These are phyloP conservation scores for Conopomorpha cramerella DNA, from an alignment of 1,140 invertebrate genomes.

Conservation along the genomic window DNA sequence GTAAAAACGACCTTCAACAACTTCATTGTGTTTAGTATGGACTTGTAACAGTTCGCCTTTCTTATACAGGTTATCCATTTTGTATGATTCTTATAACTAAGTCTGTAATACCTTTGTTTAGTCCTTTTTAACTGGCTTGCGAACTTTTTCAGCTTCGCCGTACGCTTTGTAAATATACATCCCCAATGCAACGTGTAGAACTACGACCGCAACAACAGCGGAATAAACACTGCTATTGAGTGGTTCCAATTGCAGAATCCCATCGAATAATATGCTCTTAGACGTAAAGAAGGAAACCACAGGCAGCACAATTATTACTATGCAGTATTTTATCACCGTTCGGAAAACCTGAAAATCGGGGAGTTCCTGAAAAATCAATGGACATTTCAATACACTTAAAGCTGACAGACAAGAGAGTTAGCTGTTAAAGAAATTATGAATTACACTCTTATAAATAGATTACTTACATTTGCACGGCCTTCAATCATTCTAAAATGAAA, in stretches of 20 bases:
- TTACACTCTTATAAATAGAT: too few species aligned
- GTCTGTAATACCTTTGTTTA: constrained; percentile 16
- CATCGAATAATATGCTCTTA: constrained; percentile 65
- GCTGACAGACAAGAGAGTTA: too few species aligned
- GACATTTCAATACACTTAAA: too few species aligned
- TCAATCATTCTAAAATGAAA: constrained; percentile 53
- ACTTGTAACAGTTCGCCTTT: constrained; percentile 53
- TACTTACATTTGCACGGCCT: constrained; percentile 55
- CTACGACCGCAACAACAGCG: constrained; percentile 70
- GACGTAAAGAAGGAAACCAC: constrained; percentile 64
- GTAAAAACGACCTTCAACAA: constrained; percentile 45
- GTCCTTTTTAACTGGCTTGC: constrained; percentile 47
- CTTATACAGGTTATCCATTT: constrained; percentile 48
- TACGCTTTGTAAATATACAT: constrained; percentile 78
- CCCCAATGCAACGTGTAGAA: constrained; percentile 74
- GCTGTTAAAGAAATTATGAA: too few species aligned
- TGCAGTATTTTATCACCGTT: constrained; percentile 66
- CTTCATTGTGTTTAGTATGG: constrained; percentile 39
- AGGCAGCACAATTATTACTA: constrained; percentile 66
- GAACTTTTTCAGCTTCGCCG: constrained; percentile 54
- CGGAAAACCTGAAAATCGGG: constrained; percentile 65
- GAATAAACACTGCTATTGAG: constrained; percentile 75
- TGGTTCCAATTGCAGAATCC: constrained; percentile 58
- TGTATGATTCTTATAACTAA: constrained; percentile 11
- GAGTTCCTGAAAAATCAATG: constrained; percentile 50